Conservation (phyloP, 2,888 invertebrate genomes). For the Pandemis cinnamomeana region DNA sequence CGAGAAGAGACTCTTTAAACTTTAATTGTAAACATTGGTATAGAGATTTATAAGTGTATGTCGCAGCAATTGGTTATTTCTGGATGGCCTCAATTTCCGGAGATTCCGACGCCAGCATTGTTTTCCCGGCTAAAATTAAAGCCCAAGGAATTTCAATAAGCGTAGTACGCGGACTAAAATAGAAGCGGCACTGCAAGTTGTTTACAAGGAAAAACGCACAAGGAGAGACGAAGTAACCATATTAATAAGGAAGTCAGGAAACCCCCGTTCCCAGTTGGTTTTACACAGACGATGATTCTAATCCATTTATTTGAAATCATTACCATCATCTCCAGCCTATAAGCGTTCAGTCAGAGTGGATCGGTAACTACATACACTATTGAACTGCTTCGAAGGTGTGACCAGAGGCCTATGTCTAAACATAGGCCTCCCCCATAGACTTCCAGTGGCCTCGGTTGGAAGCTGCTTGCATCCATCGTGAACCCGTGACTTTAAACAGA, state of each 20-base stretch:
- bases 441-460: no score
- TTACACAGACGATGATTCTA: background rate
- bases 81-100: background rate
- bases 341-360: no score
- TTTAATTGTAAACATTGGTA: background rate
- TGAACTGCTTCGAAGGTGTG: no score
- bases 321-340: background rate
- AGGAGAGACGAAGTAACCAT: background rate
- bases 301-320: background rate
- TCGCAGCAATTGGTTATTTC: background rate
- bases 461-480: no score
- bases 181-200: background rate
- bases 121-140: no score
- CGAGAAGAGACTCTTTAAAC: background rate
- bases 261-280: conserved; percentile 1
- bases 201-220: background rate
- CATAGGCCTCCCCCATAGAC: no score
- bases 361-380: no score
- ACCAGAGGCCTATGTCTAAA: no score
- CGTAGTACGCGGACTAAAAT: background rate
- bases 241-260: background rate
- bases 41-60: background rate
- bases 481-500: no score
- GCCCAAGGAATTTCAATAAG: no score
- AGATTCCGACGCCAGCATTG: no score